Evolutionary conservation across 2,888 invertebrate species (phyloP).

Genomic region (Lypha dubia): DNA sequence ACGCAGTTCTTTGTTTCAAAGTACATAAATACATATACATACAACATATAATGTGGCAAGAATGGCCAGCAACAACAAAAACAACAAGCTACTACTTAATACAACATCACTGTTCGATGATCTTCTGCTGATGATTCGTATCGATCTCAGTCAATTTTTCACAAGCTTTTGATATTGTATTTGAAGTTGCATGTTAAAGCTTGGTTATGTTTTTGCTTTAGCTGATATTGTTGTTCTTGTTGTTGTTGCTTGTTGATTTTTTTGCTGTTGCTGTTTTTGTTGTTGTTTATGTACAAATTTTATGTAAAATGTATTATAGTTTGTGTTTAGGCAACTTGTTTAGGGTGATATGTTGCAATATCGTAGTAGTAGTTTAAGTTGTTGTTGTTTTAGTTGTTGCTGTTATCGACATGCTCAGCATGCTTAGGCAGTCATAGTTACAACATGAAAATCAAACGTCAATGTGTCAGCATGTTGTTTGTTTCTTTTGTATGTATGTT

Average conservation of each 20-base stretch:
- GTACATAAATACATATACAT: too few species aligned
- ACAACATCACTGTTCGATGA: constrained; percentile 64
- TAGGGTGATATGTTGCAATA: constrained; percentile 67
- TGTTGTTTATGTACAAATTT: constrained; percentile 17
- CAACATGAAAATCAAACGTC: constrained; percentile 77
- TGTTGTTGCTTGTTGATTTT: constrained; percentile 12
- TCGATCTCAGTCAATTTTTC: constrained; percentile 68
- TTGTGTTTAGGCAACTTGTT: constrained; percentile 70
- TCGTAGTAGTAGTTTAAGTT: neutral
- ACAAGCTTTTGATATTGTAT: constrained; percentile 56
- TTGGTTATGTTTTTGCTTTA: constrained; percentile 46
- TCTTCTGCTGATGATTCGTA: constrained; percentile 68
- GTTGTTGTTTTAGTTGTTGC: constrained; percentile 63
- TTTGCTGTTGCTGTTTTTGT: constrained; percentile 1
- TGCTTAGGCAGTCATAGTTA: constrained; percentile 76
- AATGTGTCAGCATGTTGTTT: constrained; percentile 75
- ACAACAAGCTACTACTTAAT: too few species aligned
- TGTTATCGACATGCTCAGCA: constrained; percentile 80
- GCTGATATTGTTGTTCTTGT: constrained; percentile 17
- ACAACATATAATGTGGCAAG: constrained; percentile 54
- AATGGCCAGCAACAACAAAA: constrained; percentile 35
- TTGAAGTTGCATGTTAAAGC: constrained; percentile 67
- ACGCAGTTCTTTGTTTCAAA: constrained; percentile 52
- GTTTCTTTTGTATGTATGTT: constrained; percentile 12
- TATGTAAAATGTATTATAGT: constrained; percentile 57